Evolutionary conservation across 2,888 invertebrate species (phyloP), one percentile per base, ranked within the genome.

Genomic region (Chaitophorus viminalis): DNA sequence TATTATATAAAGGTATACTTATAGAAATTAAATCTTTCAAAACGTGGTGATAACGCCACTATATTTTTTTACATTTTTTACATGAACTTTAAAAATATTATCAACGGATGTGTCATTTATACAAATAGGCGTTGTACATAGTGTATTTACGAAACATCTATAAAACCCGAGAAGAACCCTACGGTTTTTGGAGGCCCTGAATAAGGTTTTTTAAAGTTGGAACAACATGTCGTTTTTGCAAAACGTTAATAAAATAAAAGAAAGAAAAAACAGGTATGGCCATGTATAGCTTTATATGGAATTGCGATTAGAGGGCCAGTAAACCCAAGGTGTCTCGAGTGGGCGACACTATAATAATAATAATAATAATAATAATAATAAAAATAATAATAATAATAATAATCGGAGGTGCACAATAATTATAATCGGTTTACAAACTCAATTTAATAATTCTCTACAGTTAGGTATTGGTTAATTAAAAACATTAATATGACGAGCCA

Each of bases 301-400:
- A 81, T 60, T 75, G 74, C 46, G 81, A 79, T 72, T 79, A 25
- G 81, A 87, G 87, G 87, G 87, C 87, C 87, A 79, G 87, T 39
- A 87, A 87, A 87, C 79, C 79, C 79, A 81, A 87, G 87, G 87
- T 87, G 87, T 81, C 87, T 72, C 87, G 81, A 46, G 87, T 87
- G 87, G 87, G 87, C 87, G 87, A 87, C 81, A 87, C 54, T 72
- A 68, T 78, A 70, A 65, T 86, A 85, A 54, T 82, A 72, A 52
- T 72, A 72, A 52, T 82, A n/a, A 68, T 78, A 70, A 65, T 86
- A 85, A 54, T 82, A 82, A 52, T 72, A 82, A 65, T 86, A 85
- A 54, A 72, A 82, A 52, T 72, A 82, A 52, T 82, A 39, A 68
- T 78, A 70, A 65, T 86, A 85, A 54, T 82, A 82, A 52, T 72